These are phyloP conservation scores for Diarsia mendica DNA, from an alignment of 2,888 invertebrate genomes.

Conservation along the genomic window DNA sequence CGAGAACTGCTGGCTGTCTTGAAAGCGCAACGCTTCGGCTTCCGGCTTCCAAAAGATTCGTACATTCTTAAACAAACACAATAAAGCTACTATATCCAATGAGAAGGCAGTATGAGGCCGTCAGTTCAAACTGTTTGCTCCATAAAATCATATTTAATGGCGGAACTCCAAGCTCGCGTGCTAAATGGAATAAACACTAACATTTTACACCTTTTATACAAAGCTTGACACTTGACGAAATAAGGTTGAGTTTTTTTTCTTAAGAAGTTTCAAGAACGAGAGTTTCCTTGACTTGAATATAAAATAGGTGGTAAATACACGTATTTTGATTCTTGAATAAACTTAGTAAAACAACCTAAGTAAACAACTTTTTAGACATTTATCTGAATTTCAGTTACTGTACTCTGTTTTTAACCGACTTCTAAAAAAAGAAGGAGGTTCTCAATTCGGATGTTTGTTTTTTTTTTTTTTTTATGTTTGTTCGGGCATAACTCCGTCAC, in stretches of 20 bases:
- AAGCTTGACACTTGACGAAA: slow-evolving; percentile 2
- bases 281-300: not conserved
- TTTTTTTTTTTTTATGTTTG: too few species aligned
- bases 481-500: too few species aligned
- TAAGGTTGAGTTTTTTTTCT: not conserved
- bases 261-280: not conserved
- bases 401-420: too few species aligned
- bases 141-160: slow-evolving; percentile 52
- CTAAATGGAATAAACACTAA: slow-evolving; percentile 31
- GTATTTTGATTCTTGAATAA: not conserved
- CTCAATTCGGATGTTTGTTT: too few species aligned
- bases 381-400: not conserved
- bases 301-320: not conserved
- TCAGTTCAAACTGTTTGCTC: slow-evolving; percentile 26
- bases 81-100: slow-evolving; percentile 4
- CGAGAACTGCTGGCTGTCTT: too few species aligned
- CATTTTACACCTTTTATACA: not conserved
- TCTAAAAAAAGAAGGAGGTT: too few species aligned
- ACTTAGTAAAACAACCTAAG: not conserved
- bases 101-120: slow-evolving; percentile 10
- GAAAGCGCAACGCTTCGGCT: too few species aligned
- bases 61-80: not conserved
- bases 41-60: not conserved
- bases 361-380: not conserved
- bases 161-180: slow-evolving; percentile 17